A percentile compares a stretch with the other conserved stretches of the same genome.
Conservation (phyloP, 2,113 vertebrate genomes). For the Melanostigma gelatinosum region DNA sequence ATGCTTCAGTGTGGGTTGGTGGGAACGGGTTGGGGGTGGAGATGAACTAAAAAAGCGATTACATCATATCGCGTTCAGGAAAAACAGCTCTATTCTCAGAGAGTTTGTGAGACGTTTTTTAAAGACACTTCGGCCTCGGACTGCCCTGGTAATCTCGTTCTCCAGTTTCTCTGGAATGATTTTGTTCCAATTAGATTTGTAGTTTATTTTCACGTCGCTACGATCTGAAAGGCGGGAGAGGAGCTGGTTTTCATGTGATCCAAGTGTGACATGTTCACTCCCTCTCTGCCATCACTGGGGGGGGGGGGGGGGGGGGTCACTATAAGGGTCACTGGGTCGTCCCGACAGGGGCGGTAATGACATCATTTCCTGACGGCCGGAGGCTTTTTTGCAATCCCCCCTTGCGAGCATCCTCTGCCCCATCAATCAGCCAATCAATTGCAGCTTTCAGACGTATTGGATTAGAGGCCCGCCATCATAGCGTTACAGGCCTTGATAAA, state of each 20-base stretch:
- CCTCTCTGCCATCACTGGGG: conserved; percentile 11
- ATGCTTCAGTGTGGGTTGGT: conserved; percentile 60
- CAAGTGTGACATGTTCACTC: not conserved
- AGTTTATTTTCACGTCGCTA: conserved; percentile 17
- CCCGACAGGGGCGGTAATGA: conserved; percentile 41
- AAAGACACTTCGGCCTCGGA: conserved; percentile 41
- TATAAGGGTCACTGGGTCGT: conserved; percentile 45
- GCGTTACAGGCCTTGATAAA: conserved; percentile 52
- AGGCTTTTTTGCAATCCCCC: conserved; percentile 32
- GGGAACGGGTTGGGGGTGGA: conserved; percentile 58
- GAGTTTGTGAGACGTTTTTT: conserved; percentile 34
- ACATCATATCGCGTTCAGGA: conserved; percentile 61
- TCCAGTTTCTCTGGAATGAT: conserved; percentile 36
- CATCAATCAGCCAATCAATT: conserved; percentile 73
- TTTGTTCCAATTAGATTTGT: conserved; percentile 27
- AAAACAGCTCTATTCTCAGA: conserved; percentile 59
- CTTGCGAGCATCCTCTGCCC: conserved; percentile 6
- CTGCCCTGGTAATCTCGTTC: conserved; percentile 28
- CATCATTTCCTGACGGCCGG: conserved; percentile 52
- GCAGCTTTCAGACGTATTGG: conserved; percentile 63
- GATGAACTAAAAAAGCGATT: conserved; percentile 56
- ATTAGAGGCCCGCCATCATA: conserved; percentile 65
- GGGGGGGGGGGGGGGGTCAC: not conserved
- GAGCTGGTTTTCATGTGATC: conserved; percentile 43
- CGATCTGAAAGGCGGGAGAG: not conserved